phyloP scores from a whole-genome alignment of 2,888 invertebrate species.

The Agrotis clavis region DNA sequence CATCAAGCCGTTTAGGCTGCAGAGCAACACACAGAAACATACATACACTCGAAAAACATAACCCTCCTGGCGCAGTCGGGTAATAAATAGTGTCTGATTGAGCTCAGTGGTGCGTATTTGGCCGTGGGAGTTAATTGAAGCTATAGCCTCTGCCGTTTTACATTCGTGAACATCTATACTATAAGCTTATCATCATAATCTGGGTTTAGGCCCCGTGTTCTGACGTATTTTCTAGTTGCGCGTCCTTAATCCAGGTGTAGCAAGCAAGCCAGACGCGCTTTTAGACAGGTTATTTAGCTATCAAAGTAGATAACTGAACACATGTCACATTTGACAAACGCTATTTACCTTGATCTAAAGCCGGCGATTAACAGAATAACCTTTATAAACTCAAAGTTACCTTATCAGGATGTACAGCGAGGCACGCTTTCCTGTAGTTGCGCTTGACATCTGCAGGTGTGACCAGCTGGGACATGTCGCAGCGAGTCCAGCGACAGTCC shows the following conservation, averaged over 20 bases:
- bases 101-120: not conserved
- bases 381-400: slow-evolving; percentile 84
- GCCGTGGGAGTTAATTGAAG: not conserved
- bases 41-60: too few species aligned
- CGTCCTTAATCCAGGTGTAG: not conserved
- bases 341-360: not conserved
- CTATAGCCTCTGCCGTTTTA: not conserved
- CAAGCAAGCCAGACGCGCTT: not conserved
- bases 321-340: too few species aligned
- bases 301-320: too few species aligned
- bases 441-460: slow-evolving; percentile 98
- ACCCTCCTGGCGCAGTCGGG: too few species aligned
- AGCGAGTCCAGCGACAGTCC: slow-evolving; percentile 97
- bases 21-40: too few species aligned
- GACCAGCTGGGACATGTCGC: slow-evolving; percentile 98
- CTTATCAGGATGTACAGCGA: slow-evolving; percentile 99
- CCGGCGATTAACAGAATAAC: not conserved
- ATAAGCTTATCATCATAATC: not conserved
- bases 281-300: too few species aligned
- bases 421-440: slow-evolving; percentile 98
- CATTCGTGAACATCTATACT: not conserved
- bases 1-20: too few species aligned
- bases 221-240: not conserved
- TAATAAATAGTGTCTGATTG: too few species aligned
- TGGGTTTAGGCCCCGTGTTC: not conserved